Evolutionary conservation across 2,113 vertebrate species (phyloP).

Genomic region (Etheostoma cragini): DNA sequence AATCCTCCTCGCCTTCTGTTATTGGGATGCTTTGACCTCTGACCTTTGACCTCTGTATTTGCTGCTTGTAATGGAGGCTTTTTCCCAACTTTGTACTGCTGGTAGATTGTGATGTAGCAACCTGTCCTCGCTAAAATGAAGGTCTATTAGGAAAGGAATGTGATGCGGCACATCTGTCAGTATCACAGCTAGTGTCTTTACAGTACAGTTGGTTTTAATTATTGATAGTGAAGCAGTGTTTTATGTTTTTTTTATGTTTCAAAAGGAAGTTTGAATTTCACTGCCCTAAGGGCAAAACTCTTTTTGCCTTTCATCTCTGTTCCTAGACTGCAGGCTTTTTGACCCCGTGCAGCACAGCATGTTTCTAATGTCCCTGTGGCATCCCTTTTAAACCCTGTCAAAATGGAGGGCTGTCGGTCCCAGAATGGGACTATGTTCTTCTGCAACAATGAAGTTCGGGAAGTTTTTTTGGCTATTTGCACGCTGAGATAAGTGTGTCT

Average conservation of each 20-base stretch:
- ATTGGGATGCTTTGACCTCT: constrained; percentile 8
- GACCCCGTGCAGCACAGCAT: not conserved
- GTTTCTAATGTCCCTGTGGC: not conserved
- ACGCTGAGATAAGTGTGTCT: not conserved
- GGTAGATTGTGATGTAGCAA: not conserved
- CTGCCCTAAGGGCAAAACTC: not conserved
- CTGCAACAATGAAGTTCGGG: not conserved
- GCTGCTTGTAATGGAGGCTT: not conserved
- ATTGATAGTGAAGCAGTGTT: not conserved
- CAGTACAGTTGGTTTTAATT: not conserved
- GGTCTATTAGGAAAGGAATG: not conserved
- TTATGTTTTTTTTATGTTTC: not conserved
- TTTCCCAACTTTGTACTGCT: not conserved
- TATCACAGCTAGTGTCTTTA: not conserved
- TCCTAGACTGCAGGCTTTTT: not conserved
- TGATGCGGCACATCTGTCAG: not conserved
- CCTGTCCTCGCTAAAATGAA: not conserved
- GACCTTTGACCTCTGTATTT: constrained; percentile 18
- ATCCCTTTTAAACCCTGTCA: not conserved
- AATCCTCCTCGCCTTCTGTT: not conserved
- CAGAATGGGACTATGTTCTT: not conserved
- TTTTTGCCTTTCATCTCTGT: not conserved
- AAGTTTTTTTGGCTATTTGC: not conserved
- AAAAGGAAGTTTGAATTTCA: not conserved
- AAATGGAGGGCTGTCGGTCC: not conserved